Evolutionary conservation across 1,140 invertebrate species (phyloP), one percentile per base, ranked within the genome.

Genomic region (Drosophila teissieri): DNA sequence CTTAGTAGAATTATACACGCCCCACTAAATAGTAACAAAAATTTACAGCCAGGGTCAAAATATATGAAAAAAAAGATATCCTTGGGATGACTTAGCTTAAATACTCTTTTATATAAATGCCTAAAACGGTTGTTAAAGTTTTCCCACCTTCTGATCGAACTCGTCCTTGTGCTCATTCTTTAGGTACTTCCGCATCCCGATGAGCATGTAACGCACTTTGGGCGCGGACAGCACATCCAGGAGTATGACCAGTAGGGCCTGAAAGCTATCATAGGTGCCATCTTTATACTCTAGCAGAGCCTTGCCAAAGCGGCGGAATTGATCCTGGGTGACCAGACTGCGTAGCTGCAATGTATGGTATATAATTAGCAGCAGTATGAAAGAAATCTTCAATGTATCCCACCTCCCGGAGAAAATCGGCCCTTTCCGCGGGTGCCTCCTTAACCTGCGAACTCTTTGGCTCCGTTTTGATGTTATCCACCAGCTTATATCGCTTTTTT

Each of bases 261-360:
- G 77, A 72, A 94, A 94, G 78, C 94, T 92, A 12, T 93, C 93
- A 42, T 93, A 93, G 51, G 49, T 64, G n/a, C 83, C 79, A 7
- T 92, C 93, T 58, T 94, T 94, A 81, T 96, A 96, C 11, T 78
- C 84, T 17, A 94, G 91, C 68, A 96, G 93, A 36, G 94, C 93
- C 17, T 92, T 81, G 94, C 93, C 93, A 95, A 96, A 85, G 88
- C 78, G 86, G 93, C 94, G 85, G 94, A 96, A 83, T 94, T 92
- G 48, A 27, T 93, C 92, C 52, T 85, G 77, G 17, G 93, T 90
- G 55, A 95, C 78, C 0, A 77, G 34, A 15, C 80, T 83, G 22
- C 90, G 90, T 4, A 91, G 57, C 90, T 91, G 51, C 45, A 68
- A 60, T 7, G 22, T 3, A 52, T 37, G 12, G 10, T 36, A 2